Evolutionary conservation across 2,797 vertebrate species (phyloP).

Genomic region (Capromys pilorides): DNA sequence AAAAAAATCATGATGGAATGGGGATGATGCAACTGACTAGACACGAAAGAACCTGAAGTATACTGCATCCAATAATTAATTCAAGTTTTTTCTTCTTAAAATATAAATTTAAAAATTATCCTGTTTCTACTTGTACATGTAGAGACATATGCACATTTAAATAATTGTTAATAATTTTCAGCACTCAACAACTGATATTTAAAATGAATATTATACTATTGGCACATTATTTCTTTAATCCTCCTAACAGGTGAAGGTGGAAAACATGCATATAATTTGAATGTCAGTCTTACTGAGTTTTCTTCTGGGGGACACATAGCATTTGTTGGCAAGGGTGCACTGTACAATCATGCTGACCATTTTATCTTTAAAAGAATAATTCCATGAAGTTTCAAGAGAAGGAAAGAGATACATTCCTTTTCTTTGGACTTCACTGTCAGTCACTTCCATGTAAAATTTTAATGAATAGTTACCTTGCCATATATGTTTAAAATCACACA

Average conservation of each 20-base stretch:
- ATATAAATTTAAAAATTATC: neutral
- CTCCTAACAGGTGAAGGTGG: neutral
- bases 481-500: conserved; percentile 26
- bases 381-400: neutral
- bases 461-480: conserved; percentile 10
- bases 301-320: neutral
- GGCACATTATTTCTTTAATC: neutral
- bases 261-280: neutral
- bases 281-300: neutral
- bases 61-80: neutral
- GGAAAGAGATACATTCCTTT: neutral
- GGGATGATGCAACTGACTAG: too few species aligned
- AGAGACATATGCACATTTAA: neutral
- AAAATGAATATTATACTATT: neutral
- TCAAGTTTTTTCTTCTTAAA: neutral
- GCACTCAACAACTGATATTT: neutral
- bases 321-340: conserved; percentile 12
- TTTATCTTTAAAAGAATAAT: conserved; percentile 1
- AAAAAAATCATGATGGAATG: too few species aligned
- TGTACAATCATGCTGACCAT: neutral
- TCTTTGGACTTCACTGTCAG: neutral
- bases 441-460: conserved; percentile 57
- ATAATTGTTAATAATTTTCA: neutral
- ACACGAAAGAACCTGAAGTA: neutral
- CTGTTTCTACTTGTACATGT: neutral